Evolutionary conservation across 2,888 invertebrate species (phyloP).

Genomic region (Lottia gigantea): DNA sequence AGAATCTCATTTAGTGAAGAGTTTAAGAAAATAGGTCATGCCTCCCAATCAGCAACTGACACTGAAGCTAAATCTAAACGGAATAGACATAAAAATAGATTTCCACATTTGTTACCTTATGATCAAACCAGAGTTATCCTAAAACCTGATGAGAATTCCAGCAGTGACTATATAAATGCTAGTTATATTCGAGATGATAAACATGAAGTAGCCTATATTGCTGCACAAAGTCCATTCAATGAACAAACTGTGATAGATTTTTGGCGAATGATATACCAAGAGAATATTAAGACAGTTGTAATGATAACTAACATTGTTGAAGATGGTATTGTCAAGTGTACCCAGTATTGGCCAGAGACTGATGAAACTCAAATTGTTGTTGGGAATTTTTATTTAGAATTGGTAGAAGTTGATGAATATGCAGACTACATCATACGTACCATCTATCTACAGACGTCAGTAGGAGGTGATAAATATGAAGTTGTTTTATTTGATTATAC

Average conservation of each 20-base stretch:
- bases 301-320: constrained; percentile 71
- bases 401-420: constrained; percentile 88
- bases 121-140: constrained; percentile 62
- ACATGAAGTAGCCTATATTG: constrained; percentile 69
- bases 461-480: constrained; percentile 34
- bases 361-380: constrained; percentile 73
- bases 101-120: constrained; percentile 64
- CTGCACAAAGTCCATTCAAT: constrained; percentile 70
- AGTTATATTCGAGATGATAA: constrained; percentile 66
- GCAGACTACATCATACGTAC: constrained; percentile 82
- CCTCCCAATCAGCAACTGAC: constrained; percentile 38
- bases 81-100: constrained; percentile 59
- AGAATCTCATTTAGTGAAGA: constrained; percentile 40
- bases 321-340: constrained; percentile 78
- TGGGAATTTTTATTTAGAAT: constrained; percentile 87
- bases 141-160: constrained; percentile 38
- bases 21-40: constrained; percentile 58
- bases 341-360: constrained; percentile 85
- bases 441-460: constrained; percentile 39
- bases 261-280: constrained; percentile 71
- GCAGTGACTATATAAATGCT: constrained; percentile 63
- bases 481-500: constrained; percentile 61
- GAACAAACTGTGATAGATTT: constrained; percentile 69
- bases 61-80: constrained; percentile 37
- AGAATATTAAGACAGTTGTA: constrained; percentile 67